phyloP scores from a whole-genome alignment of 1,140 invertebrate genomes.

The Atopsyche davidsoni region DNA sequence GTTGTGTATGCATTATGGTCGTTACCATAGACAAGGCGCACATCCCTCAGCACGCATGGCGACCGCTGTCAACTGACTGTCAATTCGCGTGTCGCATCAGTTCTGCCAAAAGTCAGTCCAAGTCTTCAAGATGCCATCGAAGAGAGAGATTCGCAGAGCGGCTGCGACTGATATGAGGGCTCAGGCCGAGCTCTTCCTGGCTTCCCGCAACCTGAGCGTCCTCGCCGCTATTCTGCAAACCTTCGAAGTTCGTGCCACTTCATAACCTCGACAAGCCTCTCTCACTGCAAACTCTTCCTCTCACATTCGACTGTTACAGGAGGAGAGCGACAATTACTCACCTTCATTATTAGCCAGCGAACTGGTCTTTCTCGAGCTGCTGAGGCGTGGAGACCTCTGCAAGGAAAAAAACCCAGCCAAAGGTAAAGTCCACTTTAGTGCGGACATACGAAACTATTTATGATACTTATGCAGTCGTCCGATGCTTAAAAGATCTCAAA shows the following conservation, averaged over 20 bases:
- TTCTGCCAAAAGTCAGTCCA: too few relatives aligned
- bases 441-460: not conserved
- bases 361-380: constrained; percentile 59
- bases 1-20: too few relatives aligned
- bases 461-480: not conserved
- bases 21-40: too few relatives aligned
- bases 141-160: constrained; percentile 23
- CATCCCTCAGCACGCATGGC: too few relatives aligned
- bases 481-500: too few relatives aligned
- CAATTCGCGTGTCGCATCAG: too few relatives aligned
- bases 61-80: too few relatives aligned
- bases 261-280: constrained; percentile 28
- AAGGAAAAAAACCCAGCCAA: constrained; percentile 51
- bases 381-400: constrained; percentile 57
- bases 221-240: constrained; percentile 57
- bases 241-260: constrained; percentile 51
- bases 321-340: constrained; percentile 45
- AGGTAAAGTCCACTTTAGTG: constrained; percentile 32
- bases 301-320: constrained; percentile 40
- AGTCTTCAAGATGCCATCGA: too few relatives aligned
- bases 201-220: constrained; percentile 55
- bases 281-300: constrained; percentile 26
- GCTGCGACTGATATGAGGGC: constrained; percentile 49
- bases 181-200: constrained; percentile 61
- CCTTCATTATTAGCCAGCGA: constrained; percentile 58